phyloP scores from a whole-genome alignment of 2,113 vertebrate genomes.

The Talpa occidentalis region DNA sequence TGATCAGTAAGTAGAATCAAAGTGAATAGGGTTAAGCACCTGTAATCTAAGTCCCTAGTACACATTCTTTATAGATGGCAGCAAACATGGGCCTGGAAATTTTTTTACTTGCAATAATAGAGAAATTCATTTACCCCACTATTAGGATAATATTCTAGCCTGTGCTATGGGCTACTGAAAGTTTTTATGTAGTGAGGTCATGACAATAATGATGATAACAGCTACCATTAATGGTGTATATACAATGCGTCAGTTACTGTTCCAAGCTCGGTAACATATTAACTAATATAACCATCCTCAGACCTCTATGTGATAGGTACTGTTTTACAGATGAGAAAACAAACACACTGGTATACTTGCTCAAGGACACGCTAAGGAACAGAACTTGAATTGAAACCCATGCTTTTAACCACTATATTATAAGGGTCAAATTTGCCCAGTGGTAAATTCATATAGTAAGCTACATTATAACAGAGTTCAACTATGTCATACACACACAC shows the following conservation, averaged over 20 bases:
- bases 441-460: neutral
- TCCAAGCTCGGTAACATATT: neutral
- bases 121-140: neutral
- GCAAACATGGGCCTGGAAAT: neutral
- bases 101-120: neutral
- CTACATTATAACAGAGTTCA: neutral
- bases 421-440: neutral
- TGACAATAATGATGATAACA: neutral
- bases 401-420: neutral
- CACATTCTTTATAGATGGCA: neutral
- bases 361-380: conserved; percentile 29
- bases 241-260: neutral
- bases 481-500: neutral
- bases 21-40: neutral
- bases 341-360: neutral
- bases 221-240: neutral
- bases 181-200: neutral
- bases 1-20: neutral
- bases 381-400: conserved; percentile 33
- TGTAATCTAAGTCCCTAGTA: neutral
- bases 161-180: neutral
- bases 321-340: conserved; percentile 17
- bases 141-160: neutral
- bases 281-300: conserved; percentile 21
- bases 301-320: neutral